Evolutionary conservation across 2,113 vertebrate species (phyloP), one percentile per base, ranked within the genome.

Genomic region (Lates calcarifer): DNA sequence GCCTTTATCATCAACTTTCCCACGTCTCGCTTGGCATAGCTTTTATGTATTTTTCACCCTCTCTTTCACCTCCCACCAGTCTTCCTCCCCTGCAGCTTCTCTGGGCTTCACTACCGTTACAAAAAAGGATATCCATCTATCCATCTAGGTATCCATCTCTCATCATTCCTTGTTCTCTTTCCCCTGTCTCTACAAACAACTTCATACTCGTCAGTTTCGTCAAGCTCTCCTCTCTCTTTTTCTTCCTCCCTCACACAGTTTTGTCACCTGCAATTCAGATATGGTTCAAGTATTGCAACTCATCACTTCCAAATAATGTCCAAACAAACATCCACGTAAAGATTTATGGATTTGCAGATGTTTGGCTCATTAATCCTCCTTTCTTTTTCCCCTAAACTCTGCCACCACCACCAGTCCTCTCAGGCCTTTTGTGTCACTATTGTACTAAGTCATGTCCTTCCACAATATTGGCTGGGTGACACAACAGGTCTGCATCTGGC

Each of bases 21-120:
- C 41, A 77, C 15, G 11, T 78, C 68, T 86, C 31, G 37, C 41
- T 67, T 74, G 62, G 37, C 81, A 70, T 56, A 43, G 33, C 55
- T 84, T 81, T 85, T 35, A 75, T 56, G 26, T 43, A 11, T 65
- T 72, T 70, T 78, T 72, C 43, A 75, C 60, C 47, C 35, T 53
- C 47, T 65, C 45, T 56, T 35, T 84, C 41, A 81, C 66, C 77
- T 68, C 65, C 51, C 41, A 37, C 56, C 31, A 58, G 66, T 18
- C 11, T 63, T 20, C 63, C 28, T n/a, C 33, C 29, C 53, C 45
- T 22, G 22, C 3, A 0, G 61, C 12, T 0, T 74, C 74, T 76
- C 55, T 68, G 66, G 49, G 75, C 20, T 55, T 78, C 43, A 66
- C 41, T 62, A 17, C 6, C 0, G 12, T 55, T 62, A 63, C 28